Base-by-base conservation (phyloP, 2,113 vertebrate genomes). In the Phrynocephalus versicolor region DNA sequence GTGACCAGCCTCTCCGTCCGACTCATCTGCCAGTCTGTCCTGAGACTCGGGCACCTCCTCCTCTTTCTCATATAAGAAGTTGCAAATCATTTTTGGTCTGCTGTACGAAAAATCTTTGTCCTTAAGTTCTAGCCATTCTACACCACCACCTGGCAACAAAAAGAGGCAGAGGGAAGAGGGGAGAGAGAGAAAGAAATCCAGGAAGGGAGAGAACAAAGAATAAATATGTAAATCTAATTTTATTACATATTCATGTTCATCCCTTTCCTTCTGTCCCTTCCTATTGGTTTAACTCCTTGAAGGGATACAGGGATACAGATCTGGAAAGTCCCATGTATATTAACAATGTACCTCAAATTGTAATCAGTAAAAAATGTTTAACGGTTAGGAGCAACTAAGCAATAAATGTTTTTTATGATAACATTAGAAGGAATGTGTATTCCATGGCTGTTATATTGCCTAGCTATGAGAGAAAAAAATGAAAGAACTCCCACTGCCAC, bases 91-190 rank as follows among this genome's bases (percentile, higher is more conserved):
- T 45, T 95, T 95, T 14, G 91, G 94, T 92, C 96, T 95, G 72
- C 96, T 95, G 64, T 95, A 92, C 70, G 93, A 94, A 85, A 95
- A 96, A 60, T 96, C 94, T 80, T 94, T 96, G 41, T 97, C 97
- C 88, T 95, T 96, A 87, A 97, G 95, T 74, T 96, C 96, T 37
- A 97, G 93, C 94, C 96, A 96, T 83, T 97, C 97, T 76, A 95
- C 95, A 30, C 94, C 94, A 88, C 91, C 98, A 90, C 91, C 98
- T 96, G 91, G 62, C 83, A 64, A 60, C 71, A 86, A 39, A 89
- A 65, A 86, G 27, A 5, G 87, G 76, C 58, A 74, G 0, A 3
- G 58, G 55, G 39, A 69, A 3, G 58, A 45, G 39, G 67, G 87
- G 65, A 90, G 27, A 78, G 55, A 87, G n/a, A 45, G 51, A 13